phyloP scores from a whole-genome alignment of 2,888 invertebrate species.

The Limnephilus rhombicus region DNA sequence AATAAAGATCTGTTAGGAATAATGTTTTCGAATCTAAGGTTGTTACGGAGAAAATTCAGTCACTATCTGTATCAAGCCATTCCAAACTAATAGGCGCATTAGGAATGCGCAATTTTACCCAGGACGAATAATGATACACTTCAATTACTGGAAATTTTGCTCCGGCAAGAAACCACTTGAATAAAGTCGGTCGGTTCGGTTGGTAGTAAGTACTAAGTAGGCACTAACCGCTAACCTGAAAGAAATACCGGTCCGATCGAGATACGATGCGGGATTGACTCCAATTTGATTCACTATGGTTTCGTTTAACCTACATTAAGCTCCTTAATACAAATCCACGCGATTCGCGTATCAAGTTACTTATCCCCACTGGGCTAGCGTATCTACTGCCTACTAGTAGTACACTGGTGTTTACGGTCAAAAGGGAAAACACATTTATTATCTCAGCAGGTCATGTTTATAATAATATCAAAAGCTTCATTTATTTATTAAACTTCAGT shows the following conservation, averaged over 20 bases:
- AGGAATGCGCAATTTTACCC: constrained; percentile 19
- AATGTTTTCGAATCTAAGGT: neutral
- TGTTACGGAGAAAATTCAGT: neutral
- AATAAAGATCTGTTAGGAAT: constrained; percentile 28
- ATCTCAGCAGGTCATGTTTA: too few relatives aligned
- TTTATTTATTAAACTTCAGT: too few relatives aligned
- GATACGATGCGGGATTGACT: constrained; percentile 9
- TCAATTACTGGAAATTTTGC: neutral
- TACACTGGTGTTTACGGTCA: too few relatives aligned
- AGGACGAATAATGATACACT: neutral
- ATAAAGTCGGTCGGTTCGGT: neutral
- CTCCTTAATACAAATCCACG: neutral
- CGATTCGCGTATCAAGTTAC: neutral
- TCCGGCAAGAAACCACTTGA: neutral
- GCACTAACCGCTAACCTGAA: neutral
- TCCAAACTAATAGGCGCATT: constrained; percentile 17
- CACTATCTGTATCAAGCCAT: neutral
- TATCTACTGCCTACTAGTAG: too few relatives aligned
- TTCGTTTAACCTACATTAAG: constrained; percentile 4
- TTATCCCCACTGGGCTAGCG: neutral
- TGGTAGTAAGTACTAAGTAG: too few relatives aligned
- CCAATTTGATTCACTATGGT: constrained; percentile 22
- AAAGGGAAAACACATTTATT: too few relatives aligned
- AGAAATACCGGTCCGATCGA: constrained; percentile 3
- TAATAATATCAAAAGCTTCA: too few relatives aligned